Evolutionary conservation across 2,113 vertebrate species (phyloP).

Genomic region (Albula goreensis): DNA sequence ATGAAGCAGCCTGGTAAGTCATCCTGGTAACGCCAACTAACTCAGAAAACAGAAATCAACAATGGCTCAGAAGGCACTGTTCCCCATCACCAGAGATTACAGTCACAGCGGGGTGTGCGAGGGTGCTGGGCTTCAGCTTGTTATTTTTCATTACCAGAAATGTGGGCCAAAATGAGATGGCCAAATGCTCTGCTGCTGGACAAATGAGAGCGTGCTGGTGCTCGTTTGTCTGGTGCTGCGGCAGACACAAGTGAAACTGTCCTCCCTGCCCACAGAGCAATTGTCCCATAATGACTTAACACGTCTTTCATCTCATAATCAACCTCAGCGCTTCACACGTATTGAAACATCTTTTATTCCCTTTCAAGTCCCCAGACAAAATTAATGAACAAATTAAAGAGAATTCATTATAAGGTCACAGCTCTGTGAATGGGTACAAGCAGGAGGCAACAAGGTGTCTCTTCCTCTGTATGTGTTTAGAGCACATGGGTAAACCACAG

Average conservation of each 20-base stretch:
- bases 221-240: not conserved
- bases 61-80: too few species aligned
- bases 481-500: not conserved
- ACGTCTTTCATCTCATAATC: not conserved
- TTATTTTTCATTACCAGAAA: not conserved
- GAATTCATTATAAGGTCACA: constrained; percentile 12
- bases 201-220: not conserved
- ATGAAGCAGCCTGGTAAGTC: too few species aligned
- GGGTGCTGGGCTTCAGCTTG: not conserved
- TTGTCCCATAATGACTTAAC: not conserved
- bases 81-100: too few species aligned
- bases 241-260: not conserved
- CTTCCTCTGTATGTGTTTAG: not conserved
- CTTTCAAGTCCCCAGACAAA: constrained; percentile 11
- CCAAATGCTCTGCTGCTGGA: not conserved
- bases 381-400: constrained; percentile 27
- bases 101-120: too few species aligned
- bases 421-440: constrained; percentile 1
- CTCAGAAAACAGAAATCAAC: too few species aligned
- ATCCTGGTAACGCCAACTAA: too few species aligned
- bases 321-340: not conserved
- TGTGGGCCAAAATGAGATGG: not conserved
- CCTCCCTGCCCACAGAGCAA: not conserved
- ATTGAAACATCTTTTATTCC: not conserved
- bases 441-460: not conserved